Conservation (phyloP, 2,113 vertebrate genomes). For the Grallaria varia region DNA sequence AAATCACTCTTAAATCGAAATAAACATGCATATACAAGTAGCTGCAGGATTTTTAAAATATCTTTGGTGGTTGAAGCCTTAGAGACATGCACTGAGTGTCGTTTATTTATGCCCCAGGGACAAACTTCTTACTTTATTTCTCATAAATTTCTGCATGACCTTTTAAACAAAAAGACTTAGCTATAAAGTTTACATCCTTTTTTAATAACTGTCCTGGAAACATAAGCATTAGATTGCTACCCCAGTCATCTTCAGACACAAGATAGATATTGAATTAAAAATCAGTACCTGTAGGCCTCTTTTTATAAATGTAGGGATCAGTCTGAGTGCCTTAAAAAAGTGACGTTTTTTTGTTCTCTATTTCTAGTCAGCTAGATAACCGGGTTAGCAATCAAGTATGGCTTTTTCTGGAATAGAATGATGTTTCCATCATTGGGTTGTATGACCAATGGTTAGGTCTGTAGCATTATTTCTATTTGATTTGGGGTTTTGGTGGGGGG, state of each 20-base stretch:
- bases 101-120: not conserved
- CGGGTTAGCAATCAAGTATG: not conserved
- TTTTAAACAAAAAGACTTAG: not conserved
- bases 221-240: not conserved
- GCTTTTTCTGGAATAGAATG: not conserved
- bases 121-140: not conserved
- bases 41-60: not conserved
- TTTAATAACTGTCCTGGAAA: not conserved
- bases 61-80: not conserved
- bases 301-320: not conserved
- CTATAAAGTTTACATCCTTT: not conserved
- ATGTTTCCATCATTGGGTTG: not conserved
- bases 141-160: not conserved
- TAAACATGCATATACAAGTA: not conserved
- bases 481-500: fast-evolving
- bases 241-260: not conserved
- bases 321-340: not conserved
- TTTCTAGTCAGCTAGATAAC: not conserved
- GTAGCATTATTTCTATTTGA: not conserved
- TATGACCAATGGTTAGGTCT: not conserved
- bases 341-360: not conserved
- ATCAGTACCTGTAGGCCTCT: not conserved
- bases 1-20: not conserved
- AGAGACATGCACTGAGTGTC: not conserved
- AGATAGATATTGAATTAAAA: not conserved